Evolutionary conservation across 2,797 vertebrate species (phyloP), one percentile per base, ranked within the genome.

Genomic region (Meriones psammophilus): DNA sequence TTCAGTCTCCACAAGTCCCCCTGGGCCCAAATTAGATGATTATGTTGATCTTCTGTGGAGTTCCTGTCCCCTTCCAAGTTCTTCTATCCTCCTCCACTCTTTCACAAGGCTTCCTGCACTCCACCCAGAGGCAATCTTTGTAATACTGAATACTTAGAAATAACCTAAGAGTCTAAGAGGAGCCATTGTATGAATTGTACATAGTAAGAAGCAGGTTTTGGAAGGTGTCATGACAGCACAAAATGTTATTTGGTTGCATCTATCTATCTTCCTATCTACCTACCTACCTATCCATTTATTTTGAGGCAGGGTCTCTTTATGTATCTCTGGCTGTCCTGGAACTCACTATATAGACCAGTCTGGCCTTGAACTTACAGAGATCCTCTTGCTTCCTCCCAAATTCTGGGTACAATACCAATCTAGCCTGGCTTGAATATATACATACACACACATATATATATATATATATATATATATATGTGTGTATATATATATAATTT

Each of bases 141-240:
- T 92, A 85, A 71, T 50, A 78, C 6, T 92, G 60, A 86, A 90
- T 76, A 86, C 14, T 91, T 94, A 30, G 71, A 93, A 36, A 74
- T 92, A 79, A 60, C 18, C 54, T 92, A 86, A 81, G 28, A 77
- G n/a, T 94, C 81, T 68, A 58, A 50, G 85, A 89, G 77, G 33
- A 94, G 89, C 3, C 50, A 87, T n/a, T 84, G 17, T 56, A 39
- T 76, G 92, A 76, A 42, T 60, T 87, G 26, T 22, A 12, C 20
- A 39, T 3, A 28, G 7, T 88, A 58, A 78, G 90, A 95, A 94
- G 26, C 13, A 50, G 77, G 73, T 78, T 96, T 92, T 74, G n/a
- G 50, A 94, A 92, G 69, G 42, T 93, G 24, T 74, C 50, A 69
- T 80, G 58, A 80, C 56, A 94, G 87, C 77, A 81, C 28, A 91